A percentile compares a stretch with the other conserved stretches of the same genome.
These are phyloP conservation scores for Galaxias olidus DNA, from an alignment of 2,797 vertebrate species.

Conservation along the genomic window DNA sequence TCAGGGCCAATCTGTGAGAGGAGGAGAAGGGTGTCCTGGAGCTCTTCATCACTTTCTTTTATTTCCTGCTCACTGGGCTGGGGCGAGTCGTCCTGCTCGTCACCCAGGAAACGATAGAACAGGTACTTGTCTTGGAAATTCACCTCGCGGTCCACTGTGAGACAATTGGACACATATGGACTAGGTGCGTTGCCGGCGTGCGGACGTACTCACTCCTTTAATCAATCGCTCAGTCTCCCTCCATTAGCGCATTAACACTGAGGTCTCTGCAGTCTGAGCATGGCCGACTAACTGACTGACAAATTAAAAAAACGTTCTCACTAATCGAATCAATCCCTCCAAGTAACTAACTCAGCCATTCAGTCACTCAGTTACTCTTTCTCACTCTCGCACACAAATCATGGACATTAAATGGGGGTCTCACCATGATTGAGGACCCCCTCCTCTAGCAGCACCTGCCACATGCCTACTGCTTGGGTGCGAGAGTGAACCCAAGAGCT, in stretches of 20 bases:
- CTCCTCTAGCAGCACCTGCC: constrained; percentile 96
- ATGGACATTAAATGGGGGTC: constrained; percentile 24
- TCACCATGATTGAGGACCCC: constrained; percentile 96
- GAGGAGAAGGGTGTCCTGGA: constrained; percentile 91
- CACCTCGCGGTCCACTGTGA: constrained; percentile 90
- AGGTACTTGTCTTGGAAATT: constrained; percentile 98
- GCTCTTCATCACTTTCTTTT: constrained; percentile 90
- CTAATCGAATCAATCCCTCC: too few relatives aligned
- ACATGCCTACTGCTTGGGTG: constrained; percentile 95
- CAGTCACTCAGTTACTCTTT: constrained; percentile 16
- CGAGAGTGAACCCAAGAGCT: constrained; percentile 91
- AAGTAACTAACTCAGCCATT: background rate
- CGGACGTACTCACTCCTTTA: too few relatives aligned
- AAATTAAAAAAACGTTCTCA: background rate
- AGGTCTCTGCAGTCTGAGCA: too few relatives aligned
- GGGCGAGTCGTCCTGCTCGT: constrained; percentile 85
- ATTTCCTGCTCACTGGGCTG: constrained; percentile 88
- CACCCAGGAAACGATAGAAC: constrained; percentile 97
- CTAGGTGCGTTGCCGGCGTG: too few relatives aligned
- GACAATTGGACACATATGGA: background rate
- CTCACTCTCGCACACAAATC: constrained; percentile 4
- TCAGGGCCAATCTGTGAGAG: constrained; percentile 95
- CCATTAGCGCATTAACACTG: too few relatives aligned
- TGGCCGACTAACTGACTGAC: too few relatives aligned
- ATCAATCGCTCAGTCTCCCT: too few relatives aligned